phyloP scores from a whole-genome alignment of 2,113 vertebrate genomes.

The Limnothrissa miodon region DNA sequence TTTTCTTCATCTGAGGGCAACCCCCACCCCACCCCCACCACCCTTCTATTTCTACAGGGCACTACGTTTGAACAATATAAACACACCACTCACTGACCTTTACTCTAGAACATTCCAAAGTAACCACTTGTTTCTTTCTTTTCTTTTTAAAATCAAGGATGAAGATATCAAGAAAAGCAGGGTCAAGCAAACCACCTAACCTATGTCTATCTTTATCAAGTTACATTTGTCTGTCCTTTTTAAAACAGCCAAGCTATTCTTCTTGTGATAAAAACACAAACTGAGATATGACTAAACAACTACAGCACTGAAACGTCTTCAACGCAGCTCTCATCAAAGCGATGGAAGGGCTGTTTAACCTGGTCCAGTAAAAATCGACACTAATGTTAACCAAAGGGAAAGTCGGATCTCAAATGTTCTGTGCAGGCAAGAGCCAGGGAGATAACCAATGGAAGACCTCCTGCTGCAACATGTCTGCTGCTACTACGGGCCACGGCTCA shows the following conservation, averaged over 20 bases:
- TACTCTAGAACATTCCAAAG: constrained; percentile 7
- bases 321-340: neutral
- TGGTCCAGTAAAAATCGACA: neutral
- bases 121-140: neutral
- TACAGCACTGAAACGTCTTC: neutral
- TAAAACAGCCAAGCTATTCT: neutral
- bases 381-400: neutral
- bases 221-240: neutral
- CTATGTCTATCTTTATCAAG: neutral
- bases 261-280: neutral
- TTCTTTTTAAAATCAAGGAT: neutral
- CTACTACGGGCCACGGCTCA: constrained; percentile 28
- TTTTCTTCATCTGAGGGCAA: neutral
- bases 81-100: constrained; percentile 3
- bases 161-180: neutral
- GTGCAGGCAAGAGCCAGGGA: neutral
- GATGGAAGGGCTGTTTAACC: neutral
- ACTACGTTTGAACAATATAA: neutral
- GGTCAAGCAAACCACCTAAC: neutral
- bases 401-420: neutral
- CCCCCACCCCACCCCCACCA: neutral
- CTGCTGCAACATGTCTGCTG: constrained; percentile 60
- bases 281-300: neutral
- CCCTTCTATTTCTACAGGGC: neutral
- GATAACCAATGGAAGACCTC: constrained; percentile 17